Conservation (phyloP, 2,888 invertebrate genomes). For the Mamestra brassicae region DNA sequence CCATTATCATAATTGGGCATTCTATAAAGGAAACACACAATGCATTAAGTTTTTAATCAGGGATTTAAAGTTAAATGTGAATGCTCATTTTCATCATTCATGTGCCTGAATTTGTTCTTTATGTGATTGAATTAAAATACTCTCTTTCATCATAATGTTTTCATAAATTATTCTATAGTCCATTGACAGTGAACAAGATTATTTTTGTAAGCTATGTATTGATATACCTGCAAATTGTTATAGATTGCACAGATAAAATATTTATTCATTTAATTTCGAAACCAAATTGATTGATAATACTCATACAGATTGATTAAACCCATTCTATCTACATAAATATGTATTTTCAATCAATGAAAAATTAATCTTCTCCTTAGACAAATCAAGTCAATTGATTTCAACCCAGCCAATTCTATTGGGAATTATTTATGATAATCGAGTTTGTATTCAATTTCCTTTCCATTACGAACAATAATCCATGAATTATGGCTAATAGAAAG, state of each 20-base stretch:
- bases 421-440: slow-evolving; percentile 81
- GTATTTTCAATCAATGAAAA: slow-evolving; percentile 53
- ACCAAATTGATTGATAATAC: slow-evolving; percentile 10
- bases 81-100: neutral
- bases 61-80: neutral
- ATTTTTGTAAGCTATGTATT: no score
- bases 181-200: no score
- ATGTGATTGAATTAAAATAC: no score
- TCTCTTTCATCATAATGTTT: neutral
- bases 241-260: slow-evolving; percentile 1
- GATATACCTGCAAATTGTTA: neutral
- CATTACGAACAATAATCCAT: slow-evolving; percentile 75
- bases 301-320: slow-evolving; percentile 20
- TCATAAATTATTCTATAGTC: neutral
- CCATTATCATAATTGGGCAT: slow-evolving; percentile 3
- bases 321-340: slow-evolving; percentile 18
- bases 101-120: no score
- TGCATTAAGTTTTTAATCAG: neutral
- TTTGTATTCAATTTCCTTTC: slow-evolving; percentile 84
- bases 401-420: slow-evolving; percentile 68
- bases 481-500: slow-evolving; percentile 76
- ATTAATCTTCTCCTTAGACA: slow-evolving; percentile 67
- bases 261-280: slow-evolving; percentile 8
- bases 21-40: neutral
- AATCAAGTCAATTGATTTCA: slow-evolving; percentile 74